Evolutionary conservation across 1,140 invertebrate species (phyloP), one percentile per base, ranked within the genome.

Genomic region (Metaphire vulgaris): DNA sequence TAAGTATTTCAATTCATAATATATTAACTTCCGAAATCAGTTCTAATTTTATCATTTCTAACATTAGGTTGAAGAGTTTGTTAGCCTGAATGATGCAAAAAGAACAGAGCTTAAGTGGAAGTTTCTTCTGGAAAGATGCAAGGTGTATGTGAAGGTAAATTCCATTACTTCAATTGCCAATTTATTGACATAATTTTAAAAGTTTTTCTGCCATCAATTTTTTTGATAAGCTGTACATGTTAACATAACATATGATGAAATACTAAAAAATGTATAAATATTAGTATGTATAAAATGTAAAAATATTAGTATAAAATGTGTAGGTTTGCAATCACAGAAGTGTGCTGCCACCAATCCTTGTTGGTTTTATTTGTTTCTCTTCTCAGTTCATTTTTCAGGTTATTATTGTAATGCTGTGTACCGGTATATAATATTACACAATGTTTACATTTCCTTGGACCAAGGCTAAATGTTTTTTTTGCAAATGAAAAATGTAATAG

Each of bases 121-220:
- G 70, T 72, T 72, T 34, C 41, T 72, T 26, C 70, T 72, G 70
- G 70, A 72, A 34, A 72, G 32, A 33, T 72, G 70, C 41, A 72
- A 72, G n/a, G 41, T 72, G n/a, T 72, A 72, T 34, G 41, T 72
- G 26, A 72, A 72, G 33, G 70, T 72, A 72, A 56, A 56, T 56
- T 12, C 6, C 41, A 56, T 56, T 21, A 56, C 41, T 12, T 56
- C 21, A 12, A 56, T 6, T 56, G n/a, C 41, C 41, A 56, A 21
- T 56, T 56, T 21, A 56, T 56, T 21, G 6, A 56, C 6, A 56
- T 12, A 56, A 12, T 56, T 56, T 56, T 6, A 56, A 56, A 6
- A 56, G 41, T 56, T 6, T 56, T 21, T 12, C 6, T 56, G 41
- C 21, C 41, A 56, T 12, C 21, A 56, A 56, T 6, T 12, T 12